Evolutionary conservation across 2,888 invertebrate genomes (phyloP), one percentile per base, ranked within the genome.

Genomic region (Cartodere bifasciata): DNA sequence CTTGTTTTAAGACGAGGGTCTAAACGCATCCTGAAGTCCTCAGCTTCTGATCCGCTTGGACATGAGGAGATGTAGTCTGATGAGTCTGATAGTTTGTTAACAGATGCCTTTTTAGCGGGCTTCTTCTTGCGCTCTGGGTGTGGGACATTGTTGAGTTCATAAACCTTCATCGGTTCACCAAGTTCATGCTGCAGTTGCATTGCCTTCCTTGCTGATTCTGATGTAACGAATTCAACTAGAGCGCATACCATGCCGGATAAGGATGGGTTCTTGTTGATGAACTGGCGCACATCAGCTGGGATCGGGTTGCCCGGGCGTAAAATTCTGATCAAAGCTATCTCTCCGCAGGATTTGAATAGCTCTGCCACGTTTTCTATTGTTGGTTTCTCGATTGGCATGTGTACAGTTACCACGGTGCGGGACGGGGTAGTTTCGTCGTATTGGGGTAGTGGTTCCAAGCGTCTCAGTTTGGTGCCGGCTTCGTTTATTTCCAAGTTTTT

Each of bases 401-500:
- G 74, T 13, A 85, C 79, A 2, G 84, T 90, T 17, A 94, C 81
- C 12, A 94, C 80, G 1, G 91, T 91, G 45, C 92, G 70, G 1
- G 90, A 90, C 1, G 90, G 87, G 28, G 88, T 84, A 0, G 91
- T 88, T 61, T 92, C 91, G 49, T 92, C 91, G 58, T 84, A 84
- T 31, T 79, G 75, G 3, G 92, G 92, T 42, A 94, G 60, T 0
- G 92, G 77, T 12, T 86, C 84, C 23, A 80, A 63, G 31, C 94
- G 72, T 10, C 91, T 68, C 27, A 95, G 68, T 56, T 94, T 95
- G 1, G 90, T 92, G 13, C 87, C 88, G 37, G 79, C 72, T 37
- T 87, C 83, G 57, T 94, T 94, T 28, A 95, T 80, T 61, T 90
- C 84, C 41, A 94, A 65, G 46, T 79, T 80, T 11, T 70, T 74